Evolutionary conservation across 23 tunicate genomes (phyloP), one percentile per base, ranked within the genome.

Genomic region (Styela plicata): DNA sequence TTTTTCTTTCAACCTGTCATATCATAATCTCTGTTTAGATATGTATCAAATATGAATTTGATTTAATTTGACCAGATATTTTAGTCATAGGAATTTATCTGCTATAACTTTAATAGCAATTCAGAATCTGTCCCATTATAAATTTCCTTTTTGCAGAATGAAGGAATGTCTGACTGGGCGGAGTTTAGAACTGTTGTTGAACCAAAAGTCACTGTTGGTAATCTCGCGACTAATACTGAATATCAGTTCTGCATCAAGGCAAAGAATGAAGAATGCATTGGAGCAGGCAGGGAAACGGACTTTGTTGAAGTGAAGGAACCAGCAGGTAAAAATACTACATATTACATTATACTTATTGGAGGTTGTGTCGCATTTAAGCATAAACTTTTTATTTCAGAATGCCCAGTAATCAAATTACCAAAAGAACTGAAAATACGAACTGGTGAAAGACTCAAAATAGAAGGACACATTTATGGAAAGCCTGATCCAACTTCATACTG

Each of bases 401-500:
- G 29, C 5, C 85, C 85, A 1, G 24, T 71, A 22, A 30, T 82
- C 0, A 82, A 74, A 36, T 33, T 82, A 57, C 81, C 81, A n/a
- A 76, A 76, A 36, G 81, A 76, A 44, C 33, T 76, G 69, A 76
- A 76, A 76, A n/a, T 76, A 23, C 66, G 63, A 3, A 89, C 92
- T 27, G 96, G 96, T 33, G 84, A 70, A n/a, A 86, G 81, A 3
- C 74, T 95, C 1, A 70, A 68, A 0, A 52, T 95, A 61, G 70
- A 83, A 29, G 85, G 95, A 1, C 84, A 84, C 2, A 83, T 95
- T 69, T 34, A 80, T 27, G 99, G 96, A 74, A 57, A 87, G 63
- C 99, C 99, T 24, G 29, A 63, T 1, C 99, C 99, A 0, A 86
- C 64, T 33, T 77, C 87, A 18, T 36, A 63, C n/a, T 95, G 99